Evolutionary conservation across 2,113 vertebrate species (phyloP).

Genomic region (Gasterosteus aculeatus): DNA sequence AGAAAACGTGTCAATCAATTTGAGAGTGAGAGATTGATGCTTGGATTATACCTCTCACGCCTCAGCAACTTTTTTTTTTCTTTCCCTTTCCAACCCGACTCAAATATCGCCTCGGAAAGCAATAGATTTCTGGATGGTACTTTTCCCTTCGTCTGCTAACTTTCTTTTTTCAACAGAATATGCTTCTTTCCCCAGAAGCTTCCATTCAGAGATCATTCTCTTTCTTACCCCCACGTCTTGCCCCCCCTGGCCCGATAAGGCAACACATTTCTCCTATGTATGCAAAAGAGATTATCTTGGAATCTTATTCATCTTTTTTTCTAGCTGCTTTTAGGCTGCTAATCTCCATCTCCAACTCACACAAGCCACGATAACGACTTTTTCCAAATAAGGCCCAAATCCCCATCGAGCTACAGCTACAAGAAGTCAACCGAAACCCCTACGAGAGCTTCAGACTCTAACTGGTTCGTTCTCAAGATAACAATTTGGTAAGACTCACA

Average conservation of each 20-base stretch:
- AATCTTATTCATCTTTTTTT: conserved; percentile 31
- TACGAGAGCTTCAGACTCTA: conserved; percentile 35
- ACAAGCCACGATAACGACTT: conserved; percentile 32
- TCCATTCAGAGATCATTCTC: conserved; percentile 32
- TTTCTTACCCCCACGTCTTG: conserved; percentile 27
- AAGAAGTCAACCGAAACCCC: conserved; percentile 50
- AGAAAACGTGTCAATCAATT: background rate
- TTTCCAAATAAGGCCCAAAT: conserved; percentile 37
- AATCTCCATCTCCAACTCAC: background rate
- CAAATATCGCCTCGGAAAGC: background rate
- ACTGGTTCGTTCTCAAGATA: conserved; percentile 45
- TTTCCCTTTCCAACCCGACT: background rate
- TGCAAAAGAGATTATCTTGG: conserved; percentile 9
- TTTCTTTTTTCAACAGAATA: conserved; percentile 3
- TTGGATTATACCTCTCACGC: background rate
- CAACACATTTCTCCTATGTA: conserved; percentile 4
- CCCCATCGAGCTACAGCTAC: conserved; percentile 22
- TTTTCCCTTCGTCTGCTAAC: background rate
- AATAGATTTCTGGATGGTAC: background rate
- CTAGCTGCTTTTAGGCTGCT: conserved; percentile 10
- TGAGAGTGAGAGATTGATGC: background rate
- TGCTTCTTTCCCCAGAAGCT: conserved; percentile 13
- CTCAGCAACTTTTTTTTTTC: background rate
- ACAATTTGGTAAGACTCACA: conserved; percentile 54
- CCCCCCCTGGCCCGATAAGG: conserved; percentile 12